Evolutionary conservation across 64 coral and sea anemone species (phyloP).

Genomic region (Dendronephthya gigantea): DNA sequence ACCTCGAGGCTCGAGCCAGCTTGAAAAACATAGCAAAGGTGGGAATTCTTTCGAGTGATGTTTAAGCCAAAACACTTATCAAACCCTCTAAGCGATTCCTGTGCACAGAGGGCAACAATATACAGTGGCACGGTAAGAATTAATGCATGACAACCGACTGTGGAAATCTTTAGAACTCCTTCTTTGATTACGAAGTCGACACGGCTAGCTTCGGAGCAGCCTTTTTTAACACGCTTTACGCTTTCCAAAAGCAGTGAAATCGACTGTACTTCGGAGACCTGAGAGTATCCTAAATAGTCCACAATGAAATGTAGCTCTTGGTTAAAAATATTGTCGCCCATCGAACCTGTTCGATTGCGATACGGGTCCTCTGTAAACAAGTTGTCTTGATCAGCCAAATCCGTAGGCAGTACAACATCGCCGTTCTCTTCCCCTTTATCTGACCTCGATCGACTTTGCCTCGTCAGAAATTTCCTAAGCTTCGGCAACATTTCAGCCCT

Average conservation of each 20-base stretch:
- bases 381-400: not conserved
- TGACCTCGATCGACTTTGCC: not conserved
- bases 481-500: slow-evolving; percentile 8
- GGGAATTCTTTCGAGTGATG: slow-evolving; percentile 3
- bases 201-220: not conserved
- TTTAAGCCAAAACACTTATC: slow-evolving; percentile 16
- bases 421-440: not conserved
- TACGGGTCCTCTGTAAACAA: not conserved
- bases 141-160: not conserved
- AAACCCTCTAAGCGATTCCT: not conserved
- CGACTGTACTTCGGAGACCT: not conserved
- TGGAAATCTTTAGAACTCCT: slow-evolving; percentile 5
- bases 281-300: not conserved
- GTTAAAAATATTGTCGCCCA: not conserved
- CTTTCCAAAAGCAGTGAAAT: slow-evolving; percentile 1
- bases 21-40: slow-evolving; percentile 14
- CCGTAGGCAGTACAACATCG: not conserved
- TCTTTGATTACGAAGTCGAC: slow-evolving; percentile 1
- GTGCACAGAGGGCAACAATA: slow-evolving; percentile 7
- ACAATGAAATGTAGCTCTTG: slow-evolving; percentile 13
- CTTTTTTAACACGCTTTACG: slow-evolving; percentile 4
- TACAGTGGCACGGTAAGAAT: slow-evolving; percentile 7
- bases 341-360: not conserved
- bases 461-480: not conserved
- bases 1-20: slow-evolving; percentile 8